A percentile compares a stretch with the other conserved stretches of the same genome.
Conservation (phyloP, 2,888 invertebrate genomes). For the Pandemis heparana region DNA sequence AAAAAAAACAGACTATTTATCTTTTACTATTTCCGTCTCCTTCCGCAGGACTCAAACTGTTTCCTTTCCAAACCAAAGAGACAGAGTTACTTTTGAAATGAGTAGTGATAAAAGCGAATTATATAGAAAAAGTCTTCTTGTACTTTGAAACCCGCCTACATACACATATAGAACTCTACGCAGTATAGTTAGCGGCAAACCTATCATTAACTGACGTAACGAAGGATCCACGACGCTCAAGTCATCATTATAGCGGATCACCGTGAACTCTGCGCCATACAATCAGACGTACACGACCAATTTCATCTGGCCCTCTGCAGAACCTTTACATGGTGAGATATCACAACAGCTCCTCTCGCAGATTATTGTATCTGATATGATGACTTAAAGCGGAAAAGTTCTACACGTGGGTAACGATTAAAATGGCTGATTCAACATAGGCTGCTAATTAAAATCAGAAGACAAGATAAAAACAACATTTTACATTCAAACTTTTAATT, state of each 20-base stretch:
- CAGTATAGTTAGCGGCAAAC: conserved; percentile 11
- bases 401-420: not conserved
- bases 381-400: not conserved
- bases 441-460: not conserved
- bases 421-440: not conserved
- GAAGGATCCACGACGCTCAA: conserved; percentile 21
- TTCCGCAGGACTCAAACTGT: too few species aligned
- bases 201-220: conserved; percentile 29
- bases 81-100: too few species aligned
- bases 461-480: not conserved
- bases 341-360: not conserved
- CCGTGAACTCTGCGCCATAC: conserved; percentile 28
- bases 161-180: not conserved
- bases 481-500: not conserved
- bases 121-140: not conserved
- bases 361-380: not conserved
- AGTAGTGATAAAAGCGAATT: not conserved
- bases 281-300: not conserved
- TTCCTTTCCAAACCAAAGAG: too few species aligned
- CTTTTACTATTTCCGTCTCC: too few species aligned
- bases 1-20: too few species aligned
- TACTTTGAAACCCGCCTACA: not conserved
- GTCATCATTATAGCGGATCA: conserved; percentile 19
- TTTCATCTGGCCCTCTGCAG: not conserved
- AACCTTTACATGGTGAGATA: not conserved